Base-by-base conservation (phyloP, 2,797 vertebrate genomes). In the Apodemus agrarius region DNA sequence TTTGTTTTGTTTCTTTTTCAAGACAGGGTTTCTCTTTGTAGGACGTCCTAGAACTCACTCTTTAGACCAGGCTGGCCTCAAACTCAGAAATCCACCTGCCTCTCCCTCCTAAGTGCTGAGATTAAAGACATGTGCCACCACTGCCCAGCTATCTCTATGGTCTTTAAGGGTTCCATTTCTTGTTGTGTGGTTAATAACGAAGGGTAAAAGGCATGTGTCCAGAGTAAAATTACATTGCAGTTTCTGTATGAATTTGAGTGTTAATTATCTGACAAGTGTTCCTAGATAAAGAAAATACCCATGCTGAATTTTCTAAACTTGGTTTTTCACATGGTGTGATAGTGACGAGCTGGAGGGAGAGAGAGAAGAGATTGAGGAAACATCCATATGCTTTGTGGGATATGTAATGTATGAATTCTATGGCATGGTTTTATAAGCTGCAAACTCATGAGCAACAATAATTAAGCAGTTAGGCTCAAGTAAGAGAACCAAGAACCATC, bases 161-260 rank as follows among this genome's bases (percentile, higher is more conserved):
- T 17, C 17, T 37, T 34, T n/a, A 7, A 78, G 1, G 26, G 16
- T 0, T 80, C 72, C 37, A 14, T 31, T 61, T 52, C 40, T 63
- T 52, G 4, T 63, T 0, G 43, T 65, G 6, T 3, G 17, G 2
- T 1, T 12, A 81, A 12, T 0, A 46, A 8, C 12, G 22, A 67
- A 1, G 3, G 34, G 3, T 40, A n/a, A 21, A 34, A 16, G 2
- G 3, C 1, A 6, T 63, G 3, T 65, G 5, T 21, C 3, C 0
- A 75, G 31, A 31, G 12, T 26, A 37, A 92, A 76, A 59, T 69
- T 2, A 0, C 2, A 40, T 72, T 61, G n/a, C 8, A 31, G 3
- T 72, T 86, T 72, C 24, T 34, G 1, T 4, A 16, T 17, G 4
- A 19, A 61, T 59, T 37, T 1, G 11, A 61, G 13, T n/a, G 11